Percentiles rank a stretch among this genome's conserved stretches.
Evolutionary conservation across 2,888 invertebrate species (phyloP).

Genomic region (Cancer borealis): DNA sequence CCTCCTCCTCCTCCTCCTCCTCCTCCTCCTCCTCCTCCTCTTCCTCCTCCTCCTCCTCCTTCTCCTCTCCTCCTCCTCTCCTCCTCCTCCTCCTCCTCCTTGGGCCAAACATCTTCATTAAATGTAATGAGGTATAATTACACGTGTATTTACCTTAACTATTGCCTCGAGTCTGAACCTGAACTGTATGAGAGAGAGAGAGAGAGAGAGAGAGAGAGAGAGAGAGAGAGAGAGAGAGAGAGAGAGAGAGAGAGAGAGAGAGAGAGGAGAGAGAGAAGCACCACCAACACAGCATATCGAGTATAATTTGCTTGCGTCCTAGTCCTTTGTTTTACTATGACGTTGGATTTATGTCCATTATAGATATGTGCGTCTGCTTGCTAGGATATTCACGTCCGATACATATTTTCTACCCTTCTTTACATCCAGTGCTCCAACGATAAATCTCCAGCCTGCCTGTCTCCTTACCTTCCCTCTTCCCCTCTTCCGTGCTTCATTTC

Average conservation of each 20-base stretch:
- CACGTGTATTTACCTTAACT: background rate
- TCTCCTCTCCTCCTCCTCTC: background rate
- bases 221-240: constrained; percentile 35
- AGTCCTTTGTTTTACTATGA: background rate
- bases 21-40: background rate
- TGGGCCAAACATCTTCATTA: background rate
- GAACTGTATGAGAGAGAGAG: background rate
- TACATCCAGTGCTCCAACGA: background rate
- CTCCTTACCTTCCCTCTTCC: background rate
- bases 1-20: background rate
- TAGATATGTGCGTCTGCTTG: no score
- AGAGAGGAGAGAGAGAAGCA: background rate
- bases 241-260: background rate
- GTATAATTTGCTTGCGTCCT: background rate
- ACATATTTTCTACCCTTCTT: background rate
- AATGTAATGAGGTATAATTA: background rate
- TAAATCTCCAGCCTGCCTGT: background rate
- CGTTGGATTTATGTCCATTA: no score
- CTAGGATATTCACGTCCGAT: no score
- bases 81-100: no score
- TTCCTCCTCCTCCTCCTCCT: background rate
- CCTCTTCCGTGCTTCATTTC: background rate
- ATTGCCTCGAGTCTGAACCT: no score
- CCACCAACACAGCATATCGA: background rate
- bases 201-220: background rate